These are phyloP conservation scores for Enteromius trimaculatus DNA, from an alignment of 2,797 vertebrate genomes.

Conservation along the genomic window DNA sequence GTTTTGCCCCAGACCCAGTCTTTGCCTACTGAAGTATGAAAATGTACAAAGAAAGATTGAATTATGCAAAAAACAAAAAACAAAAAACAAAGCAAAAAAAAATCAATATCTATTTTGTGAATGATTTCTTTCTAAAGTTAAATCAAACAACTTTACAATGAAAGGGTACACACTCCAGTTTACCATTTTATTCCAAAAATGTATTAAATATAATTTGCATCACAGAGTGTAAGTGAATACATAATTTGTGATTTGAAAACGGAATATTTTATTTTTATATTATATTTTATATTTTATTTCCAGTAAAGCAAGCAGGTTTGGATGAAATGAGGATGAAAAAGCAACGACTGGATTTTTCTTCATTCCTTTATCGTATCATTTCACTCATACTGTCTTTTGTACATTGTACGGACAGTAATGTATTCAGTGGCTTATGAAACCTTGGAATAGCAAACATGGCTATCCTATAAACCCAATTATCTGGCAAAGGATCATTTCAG, in stretches of 20 bases:
- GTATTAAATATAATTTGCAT: background rate
- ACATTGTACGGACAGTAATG: background rate
- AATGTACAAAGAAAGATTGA: background rate
- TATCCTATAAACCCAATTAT: slow-evolving; percentile 16
- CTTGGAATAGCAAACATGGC: slow-evolving; percentile 18
- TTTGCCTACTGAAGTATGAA: background rate
- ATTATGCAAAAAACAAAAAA: too few species aligned
- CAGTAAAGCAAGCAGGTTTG: too few species aligned
- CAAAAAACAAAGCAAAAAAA: too few species aligned
- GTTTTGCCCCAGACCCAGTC: background rate
- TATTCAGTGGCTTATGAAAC: slow-evolving; percentile 9
- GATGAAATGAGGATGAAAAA: background rate
- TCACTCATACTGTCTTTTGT: slow-evolving; percentile 15
- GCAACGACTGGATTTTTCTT: background rate
- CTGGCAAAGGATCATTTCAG: background rate
- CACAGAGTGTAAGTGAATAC: background rate
- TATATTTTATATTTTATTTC: too few species aligned
- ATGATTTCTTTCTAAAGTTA: too few species aligned
- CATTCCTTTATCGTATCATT: background rate
- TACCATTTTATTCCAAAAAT: background rate
- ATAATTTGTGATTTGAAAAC: too few species aligned
- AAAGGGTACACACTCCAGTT: too few species aligned
- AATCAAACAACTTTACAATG: too few species aligned
- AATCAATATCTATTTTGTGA: too few species aligned
- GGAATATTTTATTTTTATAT: too few species aligned